These are phyloP conservation scores for Centropus bengalensis DNA, from an alignment of 2,113 vertebrate species.

Conservation along the genomic window DNA sequence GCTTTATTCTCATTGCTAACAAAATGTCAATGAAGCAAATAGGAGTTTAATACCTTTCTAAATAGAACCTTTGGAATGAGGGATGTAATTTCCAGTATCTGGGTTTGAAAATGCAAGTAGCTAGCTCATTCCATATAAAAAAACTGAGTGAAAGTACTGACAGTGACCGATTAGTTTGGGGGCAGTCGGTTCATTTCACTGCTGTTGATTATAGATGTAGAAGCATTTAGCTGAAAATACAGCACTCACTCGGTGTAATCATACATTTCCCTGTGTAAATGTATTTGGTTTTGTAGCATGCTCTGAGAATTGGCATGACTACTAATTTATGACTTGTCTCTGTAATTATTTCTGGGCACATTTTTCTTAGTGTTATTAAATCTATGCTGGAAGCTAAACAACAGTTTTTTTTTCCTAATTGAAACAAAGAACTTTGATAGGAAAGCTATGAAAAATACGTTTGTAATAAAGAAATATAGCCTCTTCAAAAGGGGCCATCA, in stretches of 20 bases:
- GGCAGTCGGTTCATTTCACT: neutral
- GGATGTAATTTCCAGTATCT: neutral
- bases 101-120: neutral
- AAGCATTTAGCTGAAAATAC: constrained; percentile 20
- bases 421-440: neutral
- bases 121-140: neutral
- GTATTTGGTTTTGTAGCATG: neutral
- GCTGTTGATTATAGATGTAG: neutral
- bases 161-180: neutral
- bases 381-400: constrained; percentile 9
- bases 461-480: neutral
- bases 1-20: neutral
- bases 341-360: constrained; percentile 28
- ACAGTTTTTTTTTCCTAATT: neutral
- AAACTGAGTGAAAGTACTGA: neutral
- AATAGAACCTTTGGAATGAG: neutral
- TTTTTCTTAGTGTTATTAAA: constrained; percentile 47
- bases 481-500: neutral
- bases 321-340: neutral
- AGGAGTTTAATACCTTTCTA: neutral
- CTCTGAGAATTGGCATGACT: neutral
- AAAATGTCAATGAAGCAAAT: neutral
- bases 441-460: constrained; percentile 26
- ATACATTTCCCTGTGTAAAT: neutral
- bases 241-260: neutral